phyloP scores from a whole-genome alignment of 2,888 invertebrate species.

The Zhuqinia jingwanae region DNA sequence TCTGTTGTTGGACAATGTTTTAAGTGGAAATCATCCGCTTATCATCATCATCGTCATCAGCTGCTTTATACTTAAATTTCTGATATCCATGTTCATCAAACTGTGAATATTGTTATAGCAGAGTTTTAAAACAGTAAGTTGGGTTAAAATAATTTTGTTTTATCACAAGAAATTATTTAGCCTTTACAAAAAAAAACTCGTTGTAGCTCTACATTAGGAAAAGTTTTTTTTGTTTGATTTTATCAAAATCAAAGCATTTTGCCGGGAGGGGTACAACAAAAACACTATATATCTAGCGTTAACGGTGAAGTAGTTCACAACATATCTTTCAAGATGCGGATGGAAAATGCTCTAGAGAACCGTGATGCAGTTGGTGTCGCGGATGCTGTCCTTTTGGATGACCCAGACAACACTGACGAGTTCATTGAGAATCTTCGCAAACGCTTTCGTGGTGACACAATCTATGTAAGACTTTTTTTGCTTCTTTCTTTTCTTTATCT shows the following conservation, averaged over 20 bases:
- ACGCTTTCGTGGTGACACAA: constrained; percentile 92
- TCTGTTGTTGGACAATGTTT: neutral
- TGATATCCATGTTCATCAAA: constrained; percentile 18
- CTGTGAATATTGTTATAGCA: constrained; percentile 35
- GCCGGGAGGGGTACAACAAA: neutral
- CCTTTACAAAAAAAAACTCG: too few species aligned
- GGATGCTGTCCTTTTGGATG: constrained; percentile 94
- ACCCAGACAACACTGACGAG: constrained; percentile 89
- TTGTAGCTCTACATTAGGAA: too few species aligned
- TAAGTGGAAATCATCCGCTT: constrained; percentile 1
- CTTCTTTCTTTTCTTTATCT: neutral
- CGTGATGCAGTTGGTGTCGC: constrained; percentile 92
- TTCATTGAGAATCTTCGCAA: constrained; percentile 94
- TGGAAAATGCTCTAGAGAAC: constrained; percentile 75
- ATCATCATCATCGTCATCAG: neutral
- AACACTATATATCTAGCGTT: neutral
- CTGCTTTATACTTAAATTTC: neutral
- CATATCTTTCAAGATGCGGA: constrained; percentile 66
- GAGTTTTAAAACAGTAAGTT: neutral
- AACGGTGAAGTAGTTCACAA: neutral
- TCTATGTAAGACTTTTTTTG: constrained; percentile 84
- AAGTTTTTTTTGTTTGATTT: neutral
- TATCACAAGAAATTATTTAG: neutral
- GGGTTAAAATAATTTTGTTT: neutral
- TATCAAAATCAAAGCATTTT: neutral